These are phyloP conservation scores for Caracal caracal DNA, from an alignment of 2,113 vertebrate species.

Conservation along the genomic window DNA sequence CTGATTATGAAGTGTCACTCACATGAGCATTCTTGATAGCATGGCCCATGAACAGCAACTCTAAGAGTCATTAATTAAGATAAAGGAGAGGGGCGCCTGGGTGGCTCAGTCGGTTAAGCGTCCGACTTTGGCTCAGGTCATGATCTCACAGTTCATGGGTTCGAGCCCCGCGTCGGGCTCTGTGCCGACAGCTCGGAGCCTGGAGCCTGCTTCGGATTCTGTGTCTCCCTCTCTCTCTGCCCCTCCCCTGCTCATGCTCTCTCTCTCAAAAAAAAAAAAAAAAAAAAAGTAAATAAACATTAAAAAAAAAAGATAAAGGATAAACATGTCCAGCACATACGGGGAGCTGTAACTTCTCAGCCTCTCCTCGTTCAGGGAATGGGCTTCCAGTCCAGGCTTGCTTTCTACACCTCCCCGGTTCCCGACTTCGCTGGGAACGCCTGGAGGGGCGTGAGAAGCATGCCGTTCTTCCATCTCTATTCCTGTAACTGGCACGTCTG, in stretches of 20 bases:
- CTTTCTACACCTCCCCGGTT: too few relatives aligned
- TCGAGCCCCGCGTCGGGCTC: too few relatives aligned
- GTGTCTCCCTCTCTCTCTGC: too few relatives aligned
- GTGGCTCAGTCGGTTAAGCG: too few relatives aligned
- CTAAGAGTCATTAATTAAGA: neutral
- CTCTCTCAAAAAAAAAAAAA: too few relatives aligned
- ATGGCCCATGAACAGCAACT: neutral
- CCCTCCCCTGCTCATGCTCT: too few relatives aligned
- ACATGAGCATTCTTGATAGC: neutral
- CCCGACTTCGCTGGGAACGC: neutral
- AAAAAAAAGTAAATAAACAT: too few relatives aligned
- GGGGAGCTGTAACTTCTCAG: neutral
- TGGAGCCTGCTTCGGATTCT: too few relatives aligned
- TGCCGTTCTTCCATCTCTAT: rapidly evolving
- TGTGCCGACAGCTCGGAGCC: too few relatives aligned
- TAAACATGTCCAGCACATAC: neutral
- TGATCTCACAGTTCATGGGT: too few relatives aligned
- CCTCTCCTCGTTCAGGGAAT: neutral
- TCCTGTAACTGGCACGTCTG: neutral
- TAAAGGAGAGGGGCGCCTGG: neutral
- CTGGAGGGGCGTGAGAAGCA: rapidly evolving
- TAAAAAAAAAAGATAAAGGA: neutral
- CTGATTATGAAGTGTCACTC: neutral
- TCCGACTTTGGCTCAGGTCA: too few relatives aligned
- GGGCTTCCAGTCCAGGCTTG: neutral